phyloP scores from a whole-genome alignment of 2,113 vertebrate genomes.

The Phoenicopterus ruber region DNA sequence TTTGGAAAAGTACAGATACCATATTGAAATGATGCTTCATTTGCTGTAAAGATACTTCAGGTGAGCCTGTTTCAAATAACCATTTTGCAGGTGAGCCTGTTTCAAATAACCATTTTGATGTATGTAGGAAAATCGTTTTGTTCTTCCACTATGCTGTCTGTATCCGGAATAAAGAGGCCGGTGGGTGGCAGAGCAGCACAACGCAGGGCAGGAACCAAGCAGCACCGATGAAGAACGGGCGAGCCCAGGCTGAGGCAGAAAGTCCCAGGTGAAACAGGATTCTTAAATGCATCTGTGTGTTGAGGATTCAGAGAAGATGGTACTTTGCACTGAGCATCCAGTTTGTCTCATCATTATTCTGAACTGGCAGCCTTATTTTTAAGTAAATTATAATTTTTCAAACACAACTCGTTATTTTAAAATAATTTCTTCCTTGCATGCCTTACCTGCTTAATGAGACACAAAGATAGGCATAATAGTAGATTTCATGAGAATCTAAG shows the following conservation, averaged over 20 bases:
- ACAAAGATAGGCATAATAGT: background rate
- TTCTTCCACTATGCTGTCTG: background rate
- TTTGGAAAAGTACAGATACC: background rate
- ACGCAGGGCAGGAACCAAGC: background rate
- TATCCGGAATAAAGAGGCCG: background rate
- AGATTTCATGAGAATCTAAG: background rate
- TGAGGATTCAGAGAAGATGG: background rate
- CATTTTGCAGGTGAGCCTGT: background rate
- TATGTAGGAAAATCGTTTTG: background rate
- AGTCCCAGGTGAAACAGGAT: background rate
- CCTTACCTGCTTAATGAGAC: background rate
- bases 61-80: background rate
- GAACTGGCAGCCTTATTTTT: background rate
- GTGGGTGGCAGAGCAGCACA: constrained; percentile 46
- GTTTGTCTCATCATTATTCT: background rate
- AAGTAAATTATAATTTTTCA: background rate
- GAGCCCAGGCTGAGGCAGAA: background rate
- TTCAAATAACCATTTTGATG: background rate
- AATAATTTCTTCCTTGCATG: background rate
- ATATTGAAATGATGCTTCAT: background rate
- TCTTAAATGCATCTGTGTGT: background rate
- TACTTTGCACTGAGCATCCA: background rate
- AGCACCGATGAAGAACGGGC: fast-evolving
- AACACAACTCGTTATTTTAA: background rate
- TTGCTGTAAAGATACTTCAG: background rate